These are phyloP conservation scores for Xiphorhynchus erythropygius DNA, from an alignment of 2,797 vertebrate species.

Conservation along the genomic window DNA sequence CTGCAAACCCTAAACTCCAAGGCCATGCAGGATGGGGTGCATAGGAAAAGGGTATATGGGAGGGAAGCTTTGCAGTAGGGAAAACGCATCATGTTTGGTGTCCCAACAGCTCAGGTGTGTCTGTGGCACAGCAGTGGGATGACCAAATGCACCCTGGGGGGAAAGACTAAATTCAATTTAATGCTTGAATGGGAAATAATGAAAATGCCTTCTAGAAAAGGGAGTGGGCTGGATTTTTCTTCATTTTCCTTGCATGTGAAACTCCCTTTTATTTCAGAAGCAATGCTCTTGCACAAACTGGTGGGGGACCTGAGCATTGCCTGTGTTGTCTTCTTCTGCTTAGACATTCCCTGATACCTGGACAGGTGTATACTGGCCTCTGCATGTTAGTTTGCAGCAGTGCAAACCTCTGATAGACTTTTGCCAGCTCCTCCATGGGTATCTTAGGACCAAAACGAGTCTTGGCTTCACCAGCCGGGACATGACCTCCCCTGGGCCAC, in stretches of 20 bases:
- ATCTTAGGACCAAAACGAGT: not conserved
- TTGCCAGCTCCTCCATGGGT: not conserved
- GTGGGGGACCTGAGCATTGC: accelerated
- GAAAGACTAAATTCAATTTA: slow-evolving; percentile 30
- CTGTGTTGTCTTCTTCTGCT: not conserved
- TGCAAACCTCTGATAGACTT: not conserved
- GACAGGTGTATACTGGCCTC: not conserved
- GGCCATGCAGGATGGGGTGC: not conserved
- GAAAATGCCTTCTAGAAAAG: not conserved
- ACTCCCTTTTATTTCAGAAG: not conserved
- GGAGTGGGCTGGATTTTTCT: not conserved
- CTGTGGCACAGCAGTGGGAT: not conserved
- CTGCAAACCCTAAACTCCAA: not conserved
- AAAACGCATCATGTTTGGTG: accelerated
- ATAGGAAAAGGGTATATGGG: accelerated
- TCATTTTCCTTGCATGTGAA: not conserved
- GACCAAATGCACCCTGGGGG: not conserved
- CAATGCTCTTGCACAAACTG: accelerated
- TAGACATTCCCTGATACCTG: not conserved
- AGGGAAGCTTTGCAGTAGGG: accelerated
- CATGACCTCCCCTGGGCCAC: accelerated
- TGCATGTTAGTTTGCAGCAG: accelerated
- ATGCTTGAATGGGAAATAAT: not conserved
- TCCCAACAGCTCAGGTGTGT: not conserved
- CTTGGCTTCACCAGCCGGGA: not conserved